These are phyloP conservation scores for Petrocephalus microphthalmus DNA, from an alignment of 2,113 vertebrate genomes.

Conservation along the genomic window DNA sequence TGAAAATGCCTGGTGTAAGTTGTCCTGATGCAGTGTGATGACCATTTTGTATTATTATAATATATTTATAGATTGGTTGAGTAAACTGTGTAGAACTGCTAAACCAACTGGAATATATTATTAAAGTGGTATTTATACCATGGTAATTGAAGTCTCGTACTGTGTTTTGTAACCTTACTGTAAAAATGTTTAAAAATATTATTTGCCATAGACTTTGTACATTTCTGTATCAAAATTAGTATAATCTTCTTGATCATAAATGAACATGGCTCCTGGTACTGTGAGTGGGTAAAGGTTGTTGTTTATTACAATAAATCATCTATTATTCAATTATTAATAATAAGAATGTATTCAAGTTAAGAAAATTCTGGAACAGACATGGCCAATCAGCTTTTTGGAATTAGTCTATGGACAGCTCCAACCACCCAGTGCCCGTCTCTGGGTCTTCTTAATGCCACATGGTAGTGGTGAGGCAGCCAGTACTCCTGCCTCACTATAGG, in stretches of 20 bases:
- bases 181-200: neutral
- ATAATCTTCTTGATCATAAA: neutral
- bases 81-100: neutral
- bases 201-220: neutral
- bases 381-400: neutral
- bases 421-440: neutral
- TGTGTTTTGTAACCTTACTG: neutral
- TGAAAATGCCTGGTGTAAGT: neutral
- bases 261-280: neutral
- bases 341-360: neutral
- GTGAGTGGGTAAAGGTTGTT: neutral
- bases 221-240: neutral
- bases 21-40: neutral
- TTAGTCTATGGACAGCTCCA: neutral
- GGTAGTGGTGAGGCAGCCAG: neutral
- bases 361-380: neutral
- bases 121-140: neutral
- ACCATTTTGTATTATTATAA: neutral
- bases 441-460: neutral
- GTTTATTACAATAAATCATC: neutral
- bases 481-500: no score
- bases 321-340: neutral
- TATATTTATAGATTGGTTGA: neutral
- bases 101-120: neutral
- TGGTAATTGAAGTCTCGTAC: neutral